A percentile compares a stretch with the other conserved stretches of the same genome.
These are phyloP conservation scores for Cetonia aurata DNA, from an alignment of 2,888 invertebrate genomes.

Conservation along the genomic window DNA sequence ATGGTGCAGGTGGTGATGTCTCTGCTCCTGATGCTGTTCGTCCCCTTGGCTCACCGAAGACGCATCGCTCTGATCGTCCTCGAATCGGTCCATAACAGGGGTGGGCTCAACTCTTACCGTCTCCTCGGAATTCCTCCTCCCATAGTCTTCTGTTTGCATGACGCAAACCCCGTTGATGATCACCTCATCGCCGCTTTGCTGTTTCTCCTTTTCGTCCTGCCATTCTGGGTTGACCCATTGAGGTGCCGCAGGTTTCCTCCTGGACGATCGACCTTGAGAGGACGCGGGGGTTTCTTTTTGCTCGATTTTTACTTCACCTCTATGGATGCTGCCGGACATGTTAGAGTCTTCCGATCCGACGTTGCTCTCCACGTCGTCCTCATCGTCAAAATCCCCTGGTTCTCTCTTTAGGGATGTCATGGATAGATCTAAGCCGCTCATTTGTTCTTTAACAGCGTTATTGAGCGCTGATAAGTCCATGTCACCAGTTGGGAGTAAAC, in stretches of 20 bases:
- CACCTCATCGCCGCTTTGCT: slow-evolving; percentile 76
- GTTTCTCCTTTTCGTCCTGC: slow-evolving; percentile 77
- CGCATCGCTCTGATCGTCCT: slow-evolving; percentile 70
- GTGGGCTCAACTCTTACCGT: slow-evolving; percentile 84
- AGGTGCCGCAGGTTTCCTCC: slow-evolving; percentile 95
- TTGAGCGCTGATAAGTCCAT: slow-evolving; percentile 70
- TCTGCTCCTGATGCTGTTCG: slow-evolving; percentile 43
- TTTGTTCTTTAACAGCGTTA: slow-evolving; percentile 81
- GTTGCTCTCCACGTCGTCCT: slow-evolving; percentile 83
- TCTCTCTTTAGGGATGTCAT: slow-evolving; percentile 85
- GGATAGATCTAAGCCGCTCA: slow-evolving; percentile 88
- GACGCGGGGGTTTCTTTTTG: slow-evolving; percentile 65
- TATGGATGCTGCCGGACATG: slow-evolving; percentile 67
- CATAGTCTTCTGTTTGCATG: slow-evolving; percentile 86
- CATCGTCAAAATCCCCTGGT: slow-evolving; percentile 84
- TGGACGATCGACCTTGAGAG: slow-evolving; percentile 70
- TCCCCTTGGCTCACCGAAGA: slow-evolving; percentile 64
- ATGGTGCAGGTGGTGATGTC: slow-evolving; percentile 26
- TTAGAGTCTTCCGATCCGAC: slow-evolving; percentile 78
- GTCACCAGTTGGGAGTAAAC: slow-evolving; percentile 73
- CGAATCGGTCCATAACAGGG: slow-evolving; percentile 75
- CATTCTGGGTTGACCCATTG: slow-evolving; percentile 98
- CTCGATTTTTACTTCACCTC: slow-evolving; percentile 71
- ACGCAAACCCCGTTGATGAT: slow-evolving; percentile 96
- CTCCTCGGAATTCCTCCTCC: slow-evolving; percentile 71